Conservation (phyloP, 1,140 invertebrate species). For the Megalopta genalis region DNA sequence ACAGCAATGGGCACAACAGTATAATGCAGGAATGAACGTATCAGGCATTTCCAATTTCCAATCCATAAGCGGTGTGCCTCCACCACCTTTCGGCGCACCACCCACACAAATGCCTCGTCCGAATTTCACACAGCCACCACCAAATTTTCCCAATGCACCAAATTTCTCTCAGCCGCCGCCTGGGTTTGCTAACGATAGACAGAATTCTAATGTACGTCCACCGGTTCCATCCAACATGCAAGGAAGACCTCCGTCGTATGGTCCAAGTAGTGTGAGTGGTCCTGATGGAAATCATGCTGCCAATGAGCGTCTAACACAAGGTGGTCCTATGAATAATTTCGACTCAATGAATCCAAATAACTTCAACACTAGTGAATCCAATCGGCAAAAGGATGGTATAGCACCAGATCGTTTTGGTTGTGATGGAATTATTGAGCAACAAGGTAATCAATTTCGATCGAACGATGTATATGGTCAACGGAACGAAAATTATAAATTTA, state of each 20-base stretch:
- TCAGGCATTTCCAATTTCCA: slow-evolving; percentile 41
- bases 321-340: slow-evolving; percentile 15
- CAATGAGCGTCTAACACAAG: slow-evolving; percentile 44
- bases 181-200: slow-evolving; percentile 50
- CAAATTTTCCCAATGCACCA: slow-evolving; percentile 52
- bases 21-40: slow-evolving; percentile 66
- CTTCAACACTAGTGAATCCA: not conserved
- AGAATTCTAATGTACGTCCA: slow-evolving; percentile 46
- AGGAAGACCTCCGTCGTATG: slow-evolving; percentile 42
- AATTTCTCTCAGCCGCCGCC: slow-evolving; percentile 67
- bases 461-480: slow-evolving; percentile 52
- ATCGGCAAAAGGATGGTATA: slow-evolving; percentile 8
- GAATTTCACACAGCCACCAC: slow-evolving; percentile 68
- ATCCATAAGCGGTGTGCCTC: slow-evolving; percentile 21
- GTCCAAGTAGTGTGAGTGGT: slow-evolving; percentile 9
- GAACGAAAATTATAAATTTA: slow-evolving; percentile 32
- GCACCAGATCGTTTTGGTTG: slow-evolving; percentile 36
- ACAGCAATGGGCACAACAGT: slow-evolving; percentile 74
- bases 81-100: slow-evolving; percentile 3
- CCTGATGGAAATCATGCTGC: slow-evolving; percentile 32
- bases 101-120: slow-evolving; percentile 57
- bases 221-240: slow-evolving; percentile 24
- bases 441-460: slow-evolving; percentile 53
- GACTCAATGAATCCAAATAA: not conserved
- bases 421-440: slow-evolving; percentile 32